Evolutionary conservation across 2,888 invertebrate species (phyloP), one percentile per base, ranked within the genome.

Genomic region (Meliscaeva auricollis): DNA sequence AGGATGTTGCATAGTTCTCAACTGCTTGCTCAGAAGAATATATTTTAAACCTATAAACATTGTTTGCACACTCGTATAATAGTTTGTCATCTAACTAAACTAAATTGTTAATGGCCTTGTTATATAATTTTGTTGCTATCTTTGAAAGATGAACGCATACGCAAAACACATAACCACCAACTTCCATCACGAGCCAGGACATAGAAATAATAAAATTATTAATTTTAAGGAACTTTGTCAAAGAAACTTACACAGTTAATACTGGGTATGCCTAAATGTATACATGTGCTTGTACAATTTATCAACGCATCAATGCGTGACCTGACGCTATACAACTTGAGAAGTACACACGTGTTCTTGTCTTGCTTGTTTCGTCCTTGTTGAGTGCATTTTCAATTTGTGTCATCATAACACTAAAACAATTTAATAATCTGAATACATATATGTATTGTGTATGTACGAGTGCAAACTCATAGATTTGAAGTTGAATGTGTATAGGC

Each of bases 31-130:
- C 35, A 17, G 6, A 35, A 22, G 11, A 62, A 62, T 30, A 35
- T 44, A 26, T 15, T 26, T 30, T 62, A 44, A 62, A 11, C 41
- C 22, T 26, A 26, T 22, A 38, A 62, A 44, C 62, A 62, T 15
- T 44, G 41, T 62, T 58, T 58, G 13, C 44, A 9, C 11, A 9
- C 38, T 38, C 38, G 26, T 26, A 20, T 20, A 41, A 41, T 26
- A 62, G 62, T 62, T 44, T 64, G 56, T 58, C 66, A 58, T 38
- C 30, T 64, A 73, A 73, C 30, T 64, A 73, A 73, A 66, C 62
- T 44, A 62, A 77, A 64, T 64, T 78, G 56, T 35, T 78, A 72
- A 64, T 32, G n/a, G 48, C 30, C n/a, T 54, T 62, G 60, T 70
- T 41, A 26, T 50, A 15, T 8, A 17, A 46, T 17, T 15, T 38